These are phyloP conservation scores for Apodemus speciosus DNA, from an alignment of 2,113 vertebrate species.

Conservation along the genomic window DNA sequence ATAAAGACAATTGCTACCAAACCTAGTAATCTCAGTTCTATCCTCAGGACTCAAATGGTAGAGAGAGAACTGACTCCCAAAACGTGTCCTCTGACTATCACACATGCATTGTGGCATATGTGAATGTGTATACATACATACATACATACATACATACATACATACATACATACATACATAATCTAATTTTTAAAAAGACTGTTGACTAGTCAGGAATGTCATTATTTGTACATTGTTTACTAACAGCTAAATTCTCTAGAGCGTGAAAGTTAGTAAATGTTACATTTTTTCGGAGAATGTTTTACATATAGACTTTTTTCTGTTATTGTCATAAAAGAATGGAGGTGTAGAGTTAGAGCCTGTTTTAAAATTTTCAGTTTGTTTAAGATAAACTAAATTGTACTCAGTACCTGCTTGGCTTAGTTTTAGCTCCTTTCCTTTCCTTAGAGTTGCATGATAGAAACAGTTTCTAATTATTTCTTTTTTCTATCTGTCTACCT, in stretches of 20 bases:
- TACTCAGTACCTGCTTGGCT: constrained; percentile 15
- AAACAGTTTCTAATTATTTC: constrained; percentile 46
- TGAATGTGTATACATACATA: neutral
- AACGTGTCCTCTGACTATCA: neutral
- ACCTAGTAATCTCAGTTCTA: neutral
- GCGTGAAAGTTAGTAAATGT: constrained; percentile 36
- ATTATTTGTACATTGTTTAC: constrained; percentile 46
- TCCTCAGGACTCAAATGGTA: neutral
- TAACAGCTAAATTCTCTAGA: constrained; percentile 45
- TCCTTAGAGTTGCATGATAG: neutral
- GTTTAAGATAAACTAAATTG: constrained; percentile 52
- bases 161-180: too few relatives aligned
- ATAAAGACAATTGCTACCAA: neutral
- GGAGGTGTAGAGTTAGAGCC: neutral
- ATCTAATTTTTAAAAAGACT: neutral
- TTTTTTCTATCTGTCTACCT: neutral
- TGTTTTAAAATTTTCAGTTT: constrained; percentile 45
- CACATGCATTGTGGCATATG: neutral
- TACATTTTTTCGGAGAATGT: constrained; percentile 35
- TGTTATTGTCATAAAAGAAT: constrained; percentile 35
- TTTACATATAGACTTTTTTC: constrained; percentile 52
- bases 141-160: too few relatives aligned
- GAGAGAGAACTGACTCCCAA: neutral
- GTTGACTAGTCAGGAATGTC: neutral
- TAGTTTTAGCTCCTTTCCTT: constrained; percentile 38